A percentile compares a stretch with the other conserved stretches of the same genome.
Evolutionary conservation across 2,113 vertebrate species (phyloP).

Genomic region (Furnarius figulus): DNA sequence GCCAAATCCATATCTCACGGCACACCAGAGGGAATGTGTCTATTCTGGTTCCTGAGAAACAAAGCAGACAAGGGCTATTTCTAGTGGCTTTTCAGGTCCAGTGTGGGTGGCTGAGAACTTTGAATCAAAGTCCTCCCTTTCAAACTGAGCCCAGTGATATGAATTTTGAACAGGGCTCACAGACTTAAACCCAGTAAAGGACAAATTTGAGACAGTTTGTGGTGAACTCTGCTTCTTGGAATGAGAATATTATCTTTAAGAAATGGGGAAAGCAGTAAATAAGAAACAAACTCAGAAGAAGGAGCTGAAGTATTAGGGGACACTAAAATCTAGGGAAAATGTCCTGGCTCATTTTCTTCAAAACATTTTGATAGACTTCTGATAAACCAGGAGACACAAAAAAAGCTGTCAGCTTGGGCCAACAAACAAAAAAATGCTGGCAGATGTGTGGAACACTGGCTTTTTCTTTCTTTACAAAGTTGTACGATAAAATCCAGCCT

Average conservation of each 20-base stretch:
- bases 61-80: slow-evolving; percentile 55
- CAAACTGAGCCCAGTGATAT: neutral
- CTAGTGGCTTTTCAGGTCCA: slow-evolving; percentile 36
- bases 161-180: neutral
- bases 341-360: neutral
- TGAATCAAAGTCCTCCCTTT: slow-evolving; percentile 17
- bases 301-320: neutral
- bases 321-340: neutral
- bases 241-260: neutral
- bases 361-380: slow-evolving; percentile 14
- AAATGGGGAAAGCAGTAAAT: neutral
- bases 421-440: neutral
- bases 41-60: slow-evolving; percentile 58
- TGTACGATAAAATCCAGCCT: neutral
- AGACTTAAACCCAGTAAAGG: neutral
- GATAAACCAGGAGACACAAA: neutral
- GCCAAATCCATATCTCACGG: slow-evolving; percentile 47
- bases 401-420: neutral
- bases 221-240: neutral
- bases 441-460: neutral
- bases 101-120: slow-evolving; percentile 47
- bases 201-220: neutral
- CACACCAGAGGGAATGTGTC: slow-evolving; percentile 53
- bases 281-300: neutral
- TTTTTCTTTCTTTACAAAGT: neutral